phyloP scores from a whole-genome alignment of 2,113 vertebrate genomes.

The Cinclus mexicanus region DNA sequence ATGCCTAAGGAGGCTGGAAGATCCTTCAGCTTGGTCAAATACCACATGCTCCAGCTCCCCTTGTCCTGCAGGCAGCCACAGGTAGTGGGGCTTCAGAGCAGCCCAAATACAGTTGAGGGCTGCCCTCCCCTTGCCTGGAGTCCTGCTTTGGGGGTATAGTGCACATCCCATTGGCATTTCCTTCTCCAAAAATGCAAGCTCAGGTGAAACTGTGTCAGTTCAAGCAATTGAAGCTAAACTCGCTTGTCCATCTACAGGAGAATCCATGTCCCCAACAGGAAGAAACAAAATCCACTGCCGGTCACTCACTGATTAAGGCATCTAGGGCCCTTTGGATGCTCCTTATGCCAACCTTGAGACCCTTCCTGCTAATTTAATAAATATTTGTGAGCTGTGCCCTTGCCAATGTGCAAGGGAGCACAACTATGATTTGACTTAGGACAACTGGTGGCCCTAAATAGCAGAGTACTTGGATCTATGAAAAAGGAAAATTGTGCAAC shows the following conservation, averaged over 20 bases:
- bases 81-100: background rate
- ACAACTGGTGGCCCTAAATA: background rate
- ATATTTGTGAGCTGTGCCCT: background rate
- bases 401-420: background rate
- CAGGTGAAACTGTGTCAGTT: background rate
- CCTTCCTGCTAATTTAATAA: background rate
- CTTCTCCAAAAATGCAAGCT: background rate
- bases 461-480: accelerated
- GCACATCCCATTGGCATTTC: background rate
- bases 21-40: background rate
- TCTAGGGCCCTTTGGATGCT: background rate
- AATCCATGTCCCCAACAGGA: background rate
- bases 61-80: background rate
- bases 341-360: background rate
- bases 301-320: background rate
- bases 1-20: background rate
- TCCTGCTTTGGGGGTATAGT: background rate
- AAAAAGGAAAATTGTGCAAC: background rate
- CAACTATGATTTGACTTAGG: background rate
- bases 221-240: background rate
- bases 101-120: background rate
- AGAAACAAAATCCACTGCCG: background rate
- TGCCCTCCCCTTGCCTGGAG: background rate
- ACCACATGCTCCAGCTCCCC: background rate
- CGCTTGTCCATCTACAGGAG: background rate